Conservation (phyloP, 2,888 invertebrate species). For the Silvanus unidentatus region DNA sequence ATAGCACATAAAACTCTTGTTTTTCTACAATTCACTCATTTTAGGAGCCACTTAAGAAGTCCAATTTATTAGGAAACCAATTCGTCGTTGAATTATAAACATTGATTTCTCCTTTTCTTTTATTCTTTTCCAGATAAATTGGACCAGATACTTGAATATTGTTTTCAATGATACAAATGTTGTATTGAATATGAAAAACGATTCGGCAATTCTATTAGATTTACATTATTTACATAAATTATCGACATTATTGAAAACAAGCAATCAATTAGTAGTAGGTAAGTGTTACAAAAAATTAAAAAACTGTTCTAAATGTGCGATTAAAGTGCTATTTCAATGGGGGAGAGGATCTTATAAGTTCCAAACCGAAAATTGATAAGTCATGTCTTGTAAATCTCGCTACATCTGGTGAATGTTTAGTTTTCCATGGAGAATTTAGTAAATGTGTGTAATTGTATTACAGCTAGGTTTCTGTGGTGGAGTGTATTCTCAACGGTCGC, state of each 20-base stretch:
- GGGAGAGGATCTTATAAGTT: background rate
- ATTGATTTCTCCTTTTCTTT: background rate
- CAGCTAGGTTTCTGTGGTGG: constrained; percentile 70
- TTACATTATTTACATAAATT: constrained; percentile 60
- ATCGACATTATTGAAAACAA: constrained; percentile 50
- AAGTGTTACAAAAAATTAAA: constrained; percentile 39
- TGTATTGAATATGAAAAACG: constrained; percentile 39
- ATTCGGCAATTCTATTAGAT: constrained; percentile 62
- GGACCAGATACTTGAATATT: constrained; percentile 55
- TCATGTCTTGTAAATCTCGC: constrained; percentile 9
- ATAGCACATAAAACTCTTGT: no score
- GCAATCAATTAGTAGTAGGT: constrained; percentile 55
- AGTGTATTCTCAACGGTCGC: constrained; percentile 60
- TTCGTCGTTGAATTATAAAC: no score
- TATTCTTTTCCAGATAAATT: constrained; percentile 53
- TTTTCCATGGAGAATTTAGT: constrained; percentile 13
- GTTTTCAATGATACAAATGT: constrained; percentile 57
- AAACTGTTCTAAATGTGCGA: constrained; percentile 10
- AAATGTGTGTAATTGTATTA: constrained; percentile 26
- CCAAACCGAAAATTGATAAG: constrained; percentile 8
- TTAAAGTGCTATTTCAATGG: constrained; percentile 9
- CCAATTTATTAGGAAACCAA: no score
- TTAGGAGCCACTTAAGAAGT: no score
- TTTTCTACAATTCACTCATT: no score
- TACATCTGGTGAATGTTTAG: constrained; percentile 12